phyloP scores from a whole-genome alignment of 2,797 vertebrate species.

The Emys orbicularis region DNA sequence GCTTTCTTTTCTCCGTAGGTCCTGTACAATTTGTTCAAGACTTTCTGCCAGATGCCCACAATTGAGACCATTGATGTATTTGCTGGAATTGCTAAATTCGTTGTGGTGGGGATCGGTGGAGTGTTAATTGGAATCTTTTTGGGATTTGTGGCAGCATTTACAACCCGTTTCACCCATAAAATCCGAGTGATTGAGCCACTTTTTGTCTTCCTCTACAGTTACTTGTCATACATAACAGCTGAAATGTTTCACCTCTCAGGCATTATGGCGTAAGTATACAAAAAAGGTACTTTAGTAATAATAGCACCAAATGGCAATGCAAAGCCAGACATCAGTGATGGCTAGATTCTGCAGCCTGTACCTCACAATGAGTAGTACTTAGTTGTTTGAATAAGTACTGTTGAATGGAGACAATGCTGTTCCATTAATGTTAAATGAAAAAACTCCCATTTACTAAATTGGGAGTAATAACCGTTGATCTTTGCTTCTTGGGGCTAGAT shows the following conservation, averaged over 20 bases:
- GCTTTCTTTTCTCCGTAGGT: conserved; percentile 83
- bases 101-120: conserved; percentile 93
- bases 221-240: conserved; percentile 94
- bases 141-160: conserved; percentile 95
- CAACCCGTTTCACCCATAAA: conserved; percentile 95
- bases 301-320: conserved; percentile 6
- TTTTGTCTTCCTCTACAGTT: conserved; percentile 98
- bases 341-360: conserved; percentile 36
- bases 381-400: neutral
- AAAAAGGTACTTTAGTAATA: conserved; percentile 33
- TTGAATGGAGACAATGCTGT: neutral
- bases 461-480: neutral
- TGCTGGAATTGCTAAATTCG: conserved; percentile 91
- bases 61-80: conserved; percentile 92
- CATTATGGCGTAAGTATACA: conserved; percentile 96
- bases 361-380: neutral
- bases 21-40: conserved; percentile 97
- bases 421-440: neutral
- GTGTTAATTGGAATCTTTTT: conserved; percentile 92
- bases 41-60: conserved; percentile 91
- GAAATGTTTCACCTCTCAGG: conserved; percentile 96
- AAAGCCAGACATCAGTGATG: neutral
- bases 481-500: conserved; percentile 14
- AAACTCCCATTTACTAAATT: neutral
- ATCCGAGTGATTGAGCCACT: conserved; percentile 96